Conservation (phyloP, 2,888 invertebrate species). For the Latrodectus hesperus region DNA sequence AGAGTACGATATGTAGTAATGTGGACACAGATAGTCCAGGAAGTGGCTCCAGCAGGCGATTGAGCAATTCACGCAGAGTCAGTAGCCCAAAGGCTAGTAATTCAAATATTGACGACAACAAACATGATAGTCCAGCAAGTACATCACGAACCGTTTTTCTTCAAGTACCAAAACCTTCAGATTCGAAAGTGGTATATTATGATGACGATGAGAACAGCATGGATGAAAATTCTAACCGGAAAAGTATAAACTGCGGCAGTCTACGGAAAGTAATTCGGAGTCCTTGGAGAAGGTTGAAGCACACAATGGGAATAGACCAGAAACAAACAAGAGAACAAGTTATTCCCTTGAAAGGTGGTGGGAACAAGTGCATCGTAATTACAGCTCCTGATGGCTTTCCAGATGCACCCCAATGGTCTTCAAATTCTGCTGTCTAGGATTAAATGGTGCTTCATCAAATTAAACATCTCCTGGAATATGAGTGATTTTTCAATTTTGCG, state of each 20-base stretch:
- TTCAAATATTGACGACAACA: not conserved
- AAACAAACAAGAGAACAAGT: slow-evolving; percentile 57
- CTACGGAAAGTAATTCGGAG: slow-evolving; percentile 30
- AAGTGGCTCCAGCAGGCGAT: slow-evolving; percentile 37
- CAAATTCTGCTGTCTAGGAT: slow-evolving; percentile 45
- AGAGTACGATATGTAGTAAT: slow-evolving; percentile 60
- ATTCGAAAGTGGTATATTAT: slow-evolving; percentile 43
- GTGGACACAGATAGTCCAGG: slow-evolving; percentile 64
- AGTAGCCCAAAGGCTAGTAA: slow-evolving; percentile 23
- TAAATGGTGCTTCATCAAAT: no score
- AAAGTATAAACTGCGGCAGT: slow-evolving; percentile 12
- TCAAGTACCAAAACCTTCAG: slow-evolving; percentile 42
- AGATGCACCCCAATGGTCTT: slow-evolving; percentile 27
- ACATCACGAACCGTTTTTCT: slow-evolving; percentile 34
- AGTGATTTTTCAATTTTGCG: no score
- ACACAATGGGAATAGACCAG: slow-evolving; percentile 27
- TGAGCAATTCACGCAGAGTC: slow-evolving; percentile 24
- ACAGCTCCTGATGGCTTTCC: slow-evolving; percentile 64
- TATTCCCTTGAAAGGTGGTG: slow-evolving; percentile 66
- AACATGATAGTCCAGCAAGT: slow-evolving; percentile 22
- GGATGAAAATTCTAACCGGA: not conserved
- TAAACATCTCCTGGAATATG: no score
- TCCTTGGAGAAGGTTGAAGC: slow-evolving; percentile 42
- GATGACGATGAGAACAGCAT: slow-evolving; percentile 38
- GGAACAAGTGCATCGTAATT: slow-evolving; percentile 65